Base-by-base conservation (phyloP, 2,113 vertebrate species). In the Accipiter cooperii region DNA sequence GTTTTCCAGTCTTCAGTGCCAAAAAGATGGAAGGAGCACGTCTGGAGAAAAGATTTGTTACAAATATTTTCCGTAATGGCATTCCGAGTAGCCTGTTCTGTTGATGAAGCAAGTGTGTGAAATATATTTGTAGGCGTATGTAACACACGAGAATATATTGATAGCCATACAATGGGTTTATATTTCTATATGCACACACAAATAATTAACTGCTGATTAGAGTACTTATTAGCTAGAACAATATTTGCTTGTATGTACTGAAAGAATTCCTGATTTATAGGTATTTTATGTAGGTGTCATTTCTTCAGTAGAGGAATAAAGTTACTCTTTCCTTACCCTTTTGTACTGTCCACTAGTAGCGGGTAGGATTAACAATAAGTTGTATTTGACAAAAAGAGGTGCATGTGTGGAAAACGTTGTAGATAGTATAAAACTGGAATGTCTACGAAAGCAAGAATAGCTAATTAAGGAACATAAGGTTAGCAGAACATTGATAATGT, bases 1-100 rank as follows among this genome's bases (percentile, higher is more conserved):
- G 26, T 75, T 94, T 97, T 96, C 87, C 81, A 97, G 19, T 61
- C 74, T 95, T 79, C 73, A 80, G 65, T 92, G 84, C 89, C 80
- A 63, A 26, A 81, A 85, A 40, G n/a, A 69, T 64, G 10, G 70
- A 68, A 89, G 75, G 54, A 96, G n/a, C 17, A 46, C 17, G 51
- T 78, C 74, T 87, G 88, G 58, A 87, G 70, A 88, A 87, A 93
- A 91, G 90, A 89, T 96, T 92, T 84, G 20, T 63, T 92, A 57
- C 16, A 75, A 49, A 17, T 73, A 81, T 90, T 82, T 89, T 91
- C 84, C 78, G 34, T 84, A 92, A 78, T 17, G 46, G 22, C 31
- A 52, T 79, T 89, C 31, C 33, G 77, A 51, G 40, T 61, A 85
- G 57, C 18, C 29, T 73, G 31, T 47, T 89, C 79, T 74, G 69